Evolutionary conservation across 2,888 invertebrate species (phyloP).

Genomic region (Allacma fusca): DNA sequence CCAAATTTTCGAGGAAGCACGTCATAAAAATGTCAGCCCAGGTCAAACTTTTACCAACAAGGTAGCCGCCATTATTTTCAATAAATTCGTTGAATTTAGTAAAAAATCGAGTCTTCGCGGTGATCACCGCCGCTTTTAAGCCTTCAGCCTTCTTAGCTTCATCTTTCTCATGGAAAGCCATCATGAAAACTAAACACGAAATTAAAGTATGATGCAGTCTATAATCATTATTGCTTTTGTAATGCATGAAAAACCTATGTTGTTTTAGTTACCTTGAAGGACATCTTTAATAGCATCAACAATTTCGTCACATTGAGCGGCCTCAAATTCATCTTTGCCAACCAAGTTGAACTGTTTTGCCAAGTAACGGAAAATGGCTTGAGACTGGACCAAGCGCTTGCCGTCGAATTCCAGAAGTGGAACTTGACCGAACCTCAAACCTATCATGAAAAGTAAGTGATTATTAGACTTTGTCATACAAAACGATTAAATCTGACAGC

Average conservation of each 20-base stretch:
- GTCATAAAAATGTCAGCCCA: slow-evolving; percentile 40
- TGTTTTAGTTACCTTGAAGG: neutral
- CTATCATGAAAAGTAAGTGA: neutral
- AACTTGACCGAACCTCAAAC: neutral
- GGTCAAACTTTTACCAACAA: slow-evolving; percentile 48
- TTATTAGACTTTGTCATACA: too few relatives aligned
- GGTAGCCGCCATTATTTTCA: slow-evolving; percentile 45
- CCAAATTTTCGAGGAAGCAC: neutral
- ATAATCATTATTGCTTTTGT: too few relatives aligned
- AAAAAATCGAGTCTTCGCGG: slow-evolving; percentile 13
- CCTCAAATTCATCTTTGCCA: neutral
- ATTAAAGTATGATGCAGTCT: too few relatives aligned
- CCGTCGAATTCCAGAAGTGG: slow-evolving; percentile 14
- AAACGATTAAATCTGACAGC: too few relatives aligned
- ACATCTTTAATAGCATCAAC: slow-evolving; percentile 6
- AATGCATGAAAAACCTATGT: too few relatives aligned
- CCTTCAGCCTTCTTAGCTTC: neutral
- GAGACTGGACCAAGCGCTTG: neutral
- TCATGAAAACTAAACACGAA: neutral
- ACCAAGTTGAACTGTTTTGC: neutral
- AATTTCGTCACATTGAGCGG: neutral
- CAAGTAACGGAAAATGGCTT: neutral
- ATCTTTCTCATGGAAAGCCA: neutral
- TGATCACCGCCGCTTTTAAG: neutral
- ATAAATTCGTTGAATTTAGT: slow-evolving; percentile 42